These are phyloP conservation scores for Carposina sasakii DNA, from an alignment of 1,140 invertebrate species.

Conservation along the genomic window DNA sequence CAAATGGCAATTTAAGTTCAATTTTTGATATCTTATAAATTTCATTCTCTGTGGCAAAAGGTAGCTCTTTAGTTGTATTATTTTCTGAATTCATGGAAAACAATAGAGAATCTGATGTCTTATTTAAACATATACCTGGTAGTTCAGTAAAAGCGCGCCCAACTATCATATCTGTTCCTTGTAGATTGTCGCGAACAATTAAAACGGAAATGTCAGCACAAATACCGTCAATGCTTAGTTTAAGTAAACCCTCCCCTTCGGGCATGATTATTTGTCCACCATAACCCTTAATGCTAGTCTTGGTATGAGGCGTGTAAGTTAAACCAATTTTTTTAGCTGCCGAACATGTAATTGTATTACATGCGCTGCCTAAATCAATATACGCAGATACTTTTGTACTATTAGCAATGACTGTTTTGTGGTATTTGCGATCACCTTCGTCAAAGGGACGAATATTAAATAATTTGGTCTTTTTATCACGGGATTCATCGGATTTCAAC, in stretches of 20 bases:
- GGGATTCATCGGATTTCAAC: background rate
- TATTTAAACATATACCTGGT: background rate
- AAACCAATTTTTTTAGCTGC: background rate
- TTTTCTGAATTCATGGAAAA: background rate
- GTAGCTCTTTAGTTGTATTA: background rate
- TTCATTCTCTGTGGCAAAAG: background rate
- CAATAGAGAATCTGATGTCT: background rate
- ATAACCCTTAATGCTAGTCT: background rate
- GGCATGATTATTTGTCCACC: background rate
- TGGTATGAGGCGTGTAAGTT: background rate
- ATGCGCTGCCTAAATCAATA: slow-evolving; percentile 8
- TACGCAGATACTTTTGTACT: background rate
- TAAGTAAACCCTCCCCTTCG: background rate
- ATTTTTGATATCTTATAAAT: background rate
- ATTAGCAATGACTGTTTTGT: slow-evolving; percentile 3
- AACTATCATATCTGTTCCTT: background rate
- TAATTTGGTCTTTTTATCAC: background rate
- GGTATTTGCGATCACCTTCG: slow-evolving; percentile 1
- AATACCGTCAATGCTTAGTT: background rate
- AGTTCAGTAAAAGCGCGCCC: background rate
- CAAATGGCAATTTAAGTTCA: background rate
- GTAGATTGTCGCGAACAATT: background rate
- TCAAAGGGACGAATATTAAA: background rate
- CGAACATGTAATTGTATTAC: slow-evolving; percentile 6
- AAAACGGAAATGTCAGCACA: background rate